A percentile compares a stretch with the other conserved stretches of the same genome.
These are phyloP conservation scores for Eristalinus aeneus DNA, from an alignment of 2,888 invertebrate genomes.

Conservation along the genomic window DNA sequence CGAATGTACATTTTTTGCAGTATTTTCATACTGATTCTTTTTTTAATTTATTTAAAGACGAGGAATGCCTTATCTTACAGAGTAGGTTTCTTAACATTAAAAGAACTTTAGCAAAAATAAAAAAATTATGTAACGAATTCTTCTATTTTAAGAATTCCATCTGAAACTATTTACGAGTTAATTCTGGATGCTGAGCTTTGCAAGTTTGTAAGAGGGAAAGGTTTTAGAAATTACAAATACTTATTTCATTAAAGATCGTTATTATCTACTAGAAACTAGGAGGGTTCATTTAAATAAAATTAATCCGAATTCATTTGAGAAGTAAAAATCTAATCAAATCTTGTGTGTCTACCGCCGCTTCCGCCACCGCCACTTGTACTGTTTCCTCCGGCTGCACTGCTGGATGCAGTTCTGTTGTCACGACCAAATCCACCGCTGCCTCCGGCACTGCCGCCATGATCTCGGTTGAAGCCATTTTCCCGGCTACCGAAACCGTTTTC, in stretches of 20 bases:
- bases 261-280: slow-evolving; percentile 64
- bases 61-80: slow-evolving; percentile 58
- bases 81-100: slow-evolving; percentile 27
- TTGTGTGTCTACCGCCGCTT: slow-evolving; percentile 58
- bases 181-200: slow-evolving; percentile 3
- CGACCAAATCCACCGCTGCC: slow-evolving; percentile 46
- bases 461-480: slow-evolving; percentile 21
- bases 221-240: slow-evolving; percentile 42
- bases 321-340: slow-evolving; percentile 61
- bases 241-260: slow-evolving; percentile 60
- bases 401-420: slow-evolving; percentile 70
- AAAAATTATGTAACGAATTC: slow-evolving; percentile 3
- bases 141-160: background rate
- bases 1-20: slow-evolving; percentile 13
- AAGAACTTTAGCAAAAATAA: background rate
- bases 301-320: slow-evolving; percentile 45
- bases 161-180: background rate
- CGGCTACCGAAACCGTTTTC: slow-evolving; percentile 46
- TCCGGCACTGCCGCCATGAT: slow-evolving; percentile 43
- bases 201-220: slow-evolving; percentile 5
- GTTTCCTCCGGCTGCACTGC: background rate
- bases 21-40: background rate
- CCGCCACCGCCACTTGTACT: background rate
- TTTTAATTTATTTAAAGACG: slow-evolving; percentile 36
- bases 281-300: slow-evolving; percentile 59